Evolutionary conservation across 2,797 vertebrate genomes (phyloP), one percentile per base, ranked within the genome.

Genomic region (Oreonectes daqikongensis): DNA sequence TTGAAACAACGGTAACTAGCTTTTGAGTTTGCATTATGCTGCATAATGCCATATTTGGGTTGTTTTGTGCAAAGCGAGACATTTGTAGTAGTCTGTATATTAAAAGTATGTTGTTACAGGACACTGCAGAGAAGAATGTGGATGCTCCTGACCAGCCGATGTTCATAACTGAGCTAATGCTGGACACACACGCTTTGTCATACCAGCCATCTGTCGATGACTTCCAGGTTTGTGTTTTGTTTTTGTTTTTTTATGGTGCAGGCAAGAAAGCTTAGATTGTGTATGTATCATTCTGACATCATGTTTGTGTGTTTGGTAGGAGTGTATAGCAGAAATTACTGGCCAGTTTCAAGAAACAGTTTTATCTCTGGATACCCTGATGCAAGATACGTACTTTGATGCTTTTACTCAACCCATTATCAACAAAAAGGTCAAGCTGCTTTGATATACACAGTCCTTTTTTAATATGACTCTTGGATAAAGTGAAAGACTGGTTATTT

Each of bases 81-180:
- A 35, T 20, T 11, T 53, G 30, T 50, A 52, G 55, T 3, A 64
- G 15, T 38, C 8, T 69, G 46, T n/a, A 61, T n/a, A 17, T 75
- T 10, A 20, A 18, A 30, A 42, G 14, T 52, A 7, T 53, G 24
- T 82, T 72, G 44, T 79, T 50, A 61, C 42, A 84, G 82, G 52
- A 38, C 11, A 67, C 26, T 40, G 40, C 82, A 38, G 90, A 89
- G 69, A 74, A 84, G 72, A 84, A 81, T 18, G 84, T 88, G 48
- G 89, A 90, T 12, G 85, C 87, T 0, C 67, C 68, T 6, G 50
- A 85, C 7, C 57, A 80, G 3, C 92, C 95, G 24, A 87, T 96
- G 91, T 95, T 96, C 81, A 81, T 91, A 73, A 89, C 90, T 18
- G 92, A 96, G 72, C 82, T 97, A 77, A 87, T 92, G 63, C 81